Evolutionary conservation across 2,888 invertebrate genomes (phyloP), one percentile per base, ranked within the genome.

Genomic region (Machimus atricapillus): DNA sequence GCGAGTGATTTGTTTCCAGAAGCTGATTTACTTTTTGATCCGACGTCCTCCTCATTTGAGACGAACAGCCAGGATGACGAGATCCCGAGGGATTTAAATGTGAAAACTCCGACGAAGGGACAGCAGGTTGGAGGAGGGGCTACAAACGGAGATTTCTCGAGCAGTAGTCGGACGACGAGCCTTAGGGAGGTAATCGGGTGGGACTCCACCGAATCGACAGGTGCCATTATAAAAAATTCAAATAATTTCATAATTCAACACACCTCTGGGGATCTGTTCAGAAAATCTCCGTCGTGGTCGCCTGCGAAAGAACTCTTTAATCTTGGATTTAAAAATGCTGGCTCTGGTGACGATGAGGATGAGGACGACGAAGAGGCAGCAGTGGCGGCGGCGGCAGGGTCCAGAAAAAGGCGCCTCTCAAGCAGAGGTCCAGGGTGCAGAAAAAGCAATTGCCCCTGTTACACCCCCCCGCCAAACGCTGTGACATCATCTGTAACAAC

Each of bases 1-100:
- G 95, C 96, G 0, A 95, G 96, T 88, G 96, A 96, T 90, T 92
- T 96, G 88, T 96, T 96, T 90, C 96, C 96, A 0, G 96, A 96
- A 90, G 96, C 96, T 0, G 96, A 96, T 90, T 92, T 96, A 82
- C 91, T 96, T 81, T 96, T 96, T 90, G 95, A 96, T 87, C 94
- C 95, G 0, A 96, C 96, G 89, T 95, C 96, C 0, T 95, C 95
- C 34, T 93, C 94, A 1, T 94, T 93, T 89, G 95, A 95, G 87
- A 95, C 94, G 89, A 93, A 93, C 1, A 93, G 93, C 0, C 94
- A 94, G 88, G 66, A 66, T 66, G 94, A 94, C 81, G 92, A 93
- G 6, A 40, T 73, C 34, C 74, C 27, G 5, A 27, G 12, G 31
- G 52, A 52, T 23, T 16, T 56, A 1, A 16, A 5, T 7, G 9